phyloP scores from a whole-genome alignment of 2,888 invertebrate species.

The Resseliella maxima region DNA sequence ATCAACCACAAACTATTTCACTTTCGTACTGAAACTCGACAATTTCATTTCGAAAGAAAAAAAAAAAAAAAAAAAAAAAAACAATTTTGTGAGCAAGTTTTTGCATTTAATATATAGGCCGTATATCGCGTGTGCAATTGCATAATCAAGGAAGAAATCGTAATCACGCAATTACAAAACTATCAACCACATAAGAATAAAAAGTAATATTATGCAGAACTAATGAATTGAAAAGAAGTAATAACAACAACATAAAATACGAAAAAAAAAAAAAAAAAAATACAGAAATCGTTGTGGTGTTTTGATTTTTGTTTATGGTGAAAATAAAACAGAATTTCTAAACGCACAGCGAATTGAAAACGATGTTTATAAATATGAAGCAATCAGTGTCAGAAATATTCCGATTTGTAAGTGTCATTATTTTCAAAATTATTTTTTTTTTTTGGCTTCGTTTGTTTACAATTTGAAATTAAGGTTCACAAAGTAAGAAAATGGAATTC shows the following conservation, averaged over 20 bases:
- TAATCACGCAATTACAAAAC: neutral
- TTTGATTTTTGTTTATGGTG: neutral
- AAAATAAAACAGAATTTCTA: neutral
- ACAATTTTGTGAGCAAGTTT: too few species aligned
- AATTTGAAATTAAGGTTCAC: too few species aligned
- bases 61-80: too few species aligned
- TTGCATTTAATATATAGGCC: neutral
- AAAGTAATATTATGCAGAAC: neutral
- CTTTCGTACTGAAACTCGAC: too few species aligned
- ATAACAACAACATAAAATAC: too few species aligned
- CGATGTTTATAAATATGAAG: neutral
- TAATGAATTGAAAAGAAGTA: neutral
- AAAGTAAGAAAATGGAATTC: too few species aligned
- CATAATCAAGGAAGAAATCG: neutral
- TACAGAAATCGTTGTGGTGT: neutral
- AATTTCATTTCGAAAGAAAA: too few species aligned
- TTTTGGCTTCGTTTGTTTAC: neutral
- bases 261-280: too few species aligned
- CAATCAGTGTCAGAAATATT: neutral
- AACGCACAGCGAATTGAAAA: neutral
- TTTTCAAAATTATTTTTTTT: too few species aligned
- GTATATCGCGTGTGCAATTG: neutral
- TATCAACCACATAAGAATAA: neutral
- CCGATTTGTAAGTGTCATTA: slow-evolving; percentile 7
- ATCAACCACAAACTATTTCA: neutral